Percentiles rank a stretch among this genome's conserved stretches.
Evolutionary conservation across 2,888 invertebrate genomes (phyloP).

Genomic region (Netelia melanura): DNA sequence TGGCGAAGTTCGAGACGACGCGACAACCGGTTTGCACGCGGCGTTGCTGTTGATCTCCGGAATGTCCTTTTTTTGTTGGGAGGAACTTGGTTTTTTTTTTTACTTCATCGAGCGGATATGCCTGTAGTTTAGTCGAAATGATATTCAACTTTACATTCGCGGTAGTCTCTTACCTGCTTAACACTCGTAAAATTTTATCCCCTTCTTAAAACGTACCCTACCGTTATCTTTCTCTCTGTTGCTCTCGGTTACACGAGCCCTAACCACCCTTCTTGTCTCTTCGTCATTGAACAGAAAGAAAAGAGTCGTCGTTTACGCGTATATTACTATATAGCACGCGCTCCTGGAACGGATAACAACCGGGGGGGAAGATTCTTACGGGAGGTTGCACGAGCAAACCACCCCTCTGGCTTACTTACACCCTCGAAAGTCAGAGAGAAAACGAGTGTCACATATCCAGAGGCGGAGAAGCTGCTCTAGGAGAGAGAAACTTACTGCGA

Average conservation of each 20-base stretch:
- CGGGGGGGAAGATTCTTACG: slow-evolving; percentile 42
- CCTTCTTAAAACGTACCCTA: slow-evolving; percentile 20
- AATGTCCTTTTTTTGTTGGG: neutral
- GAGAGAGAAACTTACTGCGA: neutral
- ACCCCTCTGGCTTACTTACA: slow-evolving; percentile 60
- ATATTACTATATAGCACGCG: slow-evolving; percentile 19
- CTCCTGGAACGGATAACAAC: slow-evolving; percentile 28
- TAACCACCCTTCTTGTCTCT: slow-evolving; percentile 3
- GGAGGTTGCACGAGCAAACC: slow-evolving; percentile 43
- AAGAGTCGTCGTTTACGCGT: slow-evolving; percentile 43
- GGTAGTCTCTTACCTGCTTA: slow-evolving; percentile 5
- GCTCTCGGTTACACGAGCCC: neutral
- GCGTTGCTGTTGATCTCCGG: slow-evolving; percentile 1
- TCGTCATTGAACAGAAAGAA: slow-evolving; percentile 10
- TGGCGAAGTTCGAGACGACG: slow-evolving; percentile 14
- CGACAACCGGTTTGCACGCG: slow-evolving; percentile 66
- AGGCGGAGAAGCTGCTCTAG: slow-evolving; percentile 17
- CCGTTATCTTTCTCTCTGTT: slow-evolving; percentile 1
- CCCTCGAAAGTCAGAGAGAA: slow-evolving; percentile 48
- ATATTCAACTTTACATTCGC: slow-evolving; percentile 21
- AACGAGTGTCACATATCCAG: slow-evolving; percentile 59
- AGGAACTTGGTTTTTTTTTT: neutral
- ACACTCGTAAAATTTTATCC: slow-evolving; percentile 46
- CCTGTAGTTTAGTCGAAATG: neutral
- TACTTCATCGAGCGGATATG: neutral